Percentiles rank a stretch among this genome's conserved stretches.
phyloP scores from a whole-genome alignment of 2,888 invertebrate species.

The Hipparchia semele region DNA sequence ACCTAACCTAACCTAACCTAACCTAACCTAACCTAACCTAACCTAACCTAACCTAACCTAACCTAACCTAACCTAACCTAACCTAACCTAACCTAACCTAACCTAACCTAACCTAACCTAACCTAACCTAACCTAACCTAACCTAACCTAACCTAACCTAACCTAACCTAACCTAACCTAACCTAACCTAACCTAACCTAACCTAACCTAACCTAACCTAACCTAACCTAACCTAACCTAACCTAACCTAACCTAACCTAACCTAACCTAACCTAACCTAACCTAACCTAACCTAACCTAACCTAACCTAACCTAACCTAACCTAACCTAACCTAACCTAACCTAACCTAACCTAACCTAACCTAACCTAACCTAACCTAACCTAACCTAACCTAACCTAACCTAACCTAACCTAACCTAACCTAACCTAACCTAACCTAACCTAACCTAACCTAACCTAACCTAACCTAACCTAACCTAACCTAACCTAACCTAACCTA shows the following conservation, averaged over 20 bases:
- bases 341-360: constrained; percentile 48
- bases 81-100: background rate
- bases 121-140: too few relatives aligned
- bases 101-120: constrained; percentile 38
- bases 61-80: too few relatives aligned
- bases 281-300: constrained; percentile 43
- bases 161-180: background rate
- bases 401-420: constrained; percentile 43
- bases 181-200: constrained; percentile 35
- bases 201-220: constrained; percentile 40
- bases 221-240: constrained; percentile 38
- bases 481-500: constrained; percentile 42
- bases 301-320: constrained; percentile 45
- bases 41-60: too few relatives aligned
- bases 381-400: constrained; percentile 47
- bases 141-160: background rate
- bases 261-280: constrained; percentile 44
- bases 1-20: too few relatives aligned
- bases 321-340: constrained; percentile 43
- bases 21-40: too few relatives aligned
- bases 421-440: constrained; percentile 26
- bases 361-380: constrained; percentile 48
- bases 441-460: constrained; percentile 41
- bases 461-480: constrained; percentile 39
- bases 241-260: constrained; percentile 41